phyloP scores from a whole-genome alignment of 2,113 vertebrate species.

The Lampris incognitus region DNA sequence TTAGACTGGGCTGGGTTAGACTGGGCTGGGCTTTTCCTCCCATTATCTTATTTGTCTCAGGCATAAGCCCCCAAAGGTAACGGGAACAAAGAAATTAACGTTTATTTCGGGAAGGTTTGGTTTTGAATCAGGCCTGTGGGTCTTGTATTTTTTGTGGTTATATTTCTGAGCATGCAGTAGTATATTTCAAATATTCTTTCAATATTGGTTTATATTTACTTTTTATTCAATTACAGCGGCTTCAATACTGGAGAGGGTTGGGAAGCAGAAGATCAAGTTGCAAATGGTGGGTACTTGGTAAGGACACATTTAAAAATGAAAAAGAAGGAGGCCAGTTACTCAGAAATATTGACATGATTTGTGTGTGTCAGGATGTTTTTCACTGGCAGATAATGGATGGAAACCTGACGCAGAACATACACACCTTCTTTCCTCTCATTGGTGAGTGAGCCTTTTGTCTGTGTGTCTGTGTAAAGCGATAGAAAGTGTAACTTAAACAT shows the following conservation, averaged over 20 bases:
- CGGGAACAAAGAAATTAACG: too few species aligned
- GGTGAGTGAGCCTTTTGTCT: conserved; percentile 76
- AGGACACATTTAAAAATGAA: background rate
- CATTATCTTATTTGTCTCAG: too few species aligned
- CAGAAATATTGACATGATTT: conserved; percentile 20
- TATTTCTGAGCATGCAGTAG: too few species aligned
- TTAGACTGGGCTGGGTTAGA: too few species aligned
- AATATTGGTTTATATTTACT: background rate
- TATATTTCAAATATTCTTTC: too few species aligned
- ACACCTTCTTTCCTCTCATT: conserved; percentile 82
- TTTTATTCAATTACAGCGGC: conserved; percentile 79
- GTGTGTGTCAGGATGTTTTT: conserved; percentile 87
- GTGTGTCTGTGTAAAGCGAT: background rate
- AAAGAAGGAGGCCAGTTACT: too few species aligned
- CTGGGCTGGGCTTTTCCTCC: too few species aligned
- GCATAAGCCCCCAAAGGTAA: too few species aligned
- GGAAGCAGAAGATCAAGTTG: conserved; percentile 89
- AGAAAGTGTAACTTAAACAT: too few species aligned
- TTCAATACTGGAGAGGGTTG: conserved; percentile 89
- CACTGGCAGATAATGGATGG: conserved; percentile 99
- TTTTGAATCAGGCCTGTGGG: too few species aligned
- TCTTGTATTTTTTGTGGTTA: too few species aligned
- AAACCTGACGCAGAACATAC: conserved; percentile 89
- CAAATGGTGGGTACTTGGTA: conserved; percentile 88
- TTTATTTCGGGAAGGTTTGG: too few species aligned